Evolutionary conservation across 2,888 invertebrate species (phyloP), one percentile per base, ranked within the genome.

Genomic region (Ennomos fuscantarius): DNA sequence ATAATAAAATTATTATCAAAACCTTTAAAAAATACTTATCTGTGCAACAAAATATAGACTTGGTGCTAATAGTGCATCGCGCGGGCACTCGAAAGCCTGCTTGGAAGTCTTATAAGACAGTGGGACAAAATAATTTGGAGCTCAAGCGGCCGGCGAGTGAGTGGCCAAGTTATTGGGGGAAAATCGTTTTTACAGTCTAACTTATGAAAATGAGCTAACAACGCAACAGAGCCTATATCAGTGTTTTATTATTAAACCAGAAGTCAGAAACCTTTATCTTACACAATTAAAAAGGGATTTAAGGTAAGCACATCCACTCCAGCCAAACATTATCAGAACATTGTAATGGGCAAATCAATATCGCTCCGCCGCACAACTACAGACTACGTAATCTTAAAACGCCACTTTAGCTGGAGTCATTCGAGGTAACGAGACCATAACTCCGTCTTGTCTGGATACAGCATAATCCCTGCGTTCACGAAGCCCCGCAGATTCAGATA

Each of bases 391-490:
- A 78, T 79, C 80, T 78, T 74, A 68, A 74, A 78, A 74, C 69
- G 74, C 68, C 74, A 78, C 76, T 81, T 82, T 75, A 80, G 71
- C 71, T 67, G 64, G 66, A 81, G 79, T 81, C 82, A 81, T 86
- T 88, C 76, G 82, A 85, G 86, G 87, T 87, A 89, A 89, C 81
- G 87, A 84, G 82, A 84, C 84, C 74, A 84, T 89, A 89, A 88
- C 83, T 86, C 76, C 79, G 79, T 82, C 84, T 84, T 81, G 86
- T 85, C 83, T 87, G 80, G 80, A 78, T 80, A 74, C 75, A 70
- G 70, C 71, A 78, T 89, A 90, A 89, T 89, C 89, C 82, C 65
- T 62, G 58, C 73, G 78, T 82, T 86, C 82, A 84, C 82, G 84
- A 87, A 88, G 86, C 85, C 86, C 81, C 73, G 69, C 72, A 77